Base-by-base conservation (phyloP, 2,113 vertebrate genomes). In the Hirundichthys speculiger region DNA sequence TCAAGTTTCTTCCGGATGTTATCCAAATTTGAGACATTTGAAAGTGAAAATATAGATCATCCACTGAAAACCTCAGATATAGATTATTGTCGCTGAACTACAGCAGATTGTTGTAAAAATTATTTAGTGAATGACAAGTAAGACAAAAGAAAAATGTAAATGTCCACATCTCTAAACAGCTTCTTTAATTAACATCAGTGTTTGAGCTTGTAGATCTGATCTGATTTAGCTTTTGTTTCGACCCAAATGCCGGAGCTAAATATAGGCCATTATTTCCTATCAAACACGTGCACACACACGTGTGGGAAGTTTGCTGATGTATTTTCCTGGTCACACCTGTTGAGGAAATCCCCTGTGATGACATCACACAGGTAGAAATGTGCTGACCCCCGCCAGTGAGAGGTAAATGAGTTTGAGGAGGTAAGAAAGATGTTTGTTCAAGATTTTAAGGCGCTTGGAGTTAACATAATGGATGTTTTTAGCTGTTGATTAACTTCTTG, bases 321-420 rank as follows among this genome's bases (percentile, higher is more conserved):
- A 10, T 45, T 52, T 78, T 82, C 69, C 78, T 73, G 45, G 46
- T 41, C 5, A 55, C 16, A 68, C 67, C 54, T 64, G 47, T 58
- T 41, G 47, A 59, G 74, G 73, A 80, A 87, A 79, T 27, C 50
- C 80, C 79, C 21, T 2, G n/a, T 22, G 67, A 48, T 79, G 74
- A 74, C 49, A 16, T 85, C 69, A 73, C 69, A 27, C 69, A 80
- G 78, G 82, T 76, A 41, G 22, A 66, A 40, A 6, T 27, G 16
- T 38, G 19, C 9, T 45, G 40, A 15, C 30, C 42, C 51, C 42
- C 2, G 20, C 22, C 27, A 21, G 19, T 16, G 30, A 55, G 19
- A 55, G 52, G 41, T 54, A 27, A 65, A 21, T 46, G 1, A 30
- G 13, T 34, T n/a, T n/a, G n/a, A 39, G 46, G 34, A 67, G 48